These are phyloP conservation scores for Calyptomena viridis DNA, from an alignment of 2,113 vertebrate species.

Conservation along the genomic window DNA sequence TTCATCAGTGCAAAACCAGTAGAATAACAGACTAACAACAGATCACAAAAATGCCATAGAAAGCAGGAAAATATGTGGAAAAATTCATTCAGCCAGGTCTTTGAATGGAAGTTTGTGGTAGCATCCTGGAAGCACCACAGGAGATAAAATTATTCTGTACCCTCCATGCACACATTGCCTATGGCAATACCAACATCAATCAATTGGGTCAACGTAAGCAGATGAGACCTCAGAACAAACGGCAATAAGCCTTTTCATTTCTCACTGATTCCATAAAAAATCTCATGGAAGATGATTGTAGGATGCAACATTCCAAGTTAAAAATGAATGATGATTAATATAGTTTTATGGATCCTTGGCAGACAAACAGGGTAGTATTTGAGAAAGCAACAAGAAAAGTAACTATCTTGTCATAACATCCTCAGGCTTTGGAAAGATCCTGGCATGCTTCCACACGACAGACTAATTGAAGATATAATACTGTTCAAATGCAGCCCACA, in stretches of 20 bases:
- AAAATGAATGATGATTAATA: conserved; percentile 40
- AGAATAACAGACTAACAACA: not conserved
- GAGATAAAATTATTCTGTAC: not conserved
- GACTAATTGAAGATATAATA: conserved; percentile 36
- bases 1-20: not conserved
- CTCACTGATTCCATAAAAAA: not conserved
- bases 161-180: not conserved
- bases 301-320: not conserved
- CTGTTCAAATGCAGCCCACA: conserved; percentile 22
- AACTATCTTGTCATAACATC: conserved; percentile 60
- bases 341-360: conserved; percentile 11
- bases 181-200: not conserved
- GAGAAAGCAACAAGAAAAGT: conserved; percentile 48
- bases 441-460: conserved; percentile 26
- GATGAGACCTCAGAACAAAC: not conserved
- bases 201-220: not conserved
- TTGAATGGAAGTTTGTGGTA: not conserved
- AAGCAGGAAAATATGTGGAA: not conserved
- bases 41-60: not conserved
- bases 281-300: not conserved
- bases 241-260: not conserved
- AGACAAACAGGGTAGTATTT: conserved; percentile 21
- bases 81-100: not conserved
- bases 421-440: conserved; percentile 14
- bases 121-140: not conserved